Evolutionary conservation across 2,797 vertebrate genomes (phyloP).

Genomic region (Lates japonicus): DNA sequence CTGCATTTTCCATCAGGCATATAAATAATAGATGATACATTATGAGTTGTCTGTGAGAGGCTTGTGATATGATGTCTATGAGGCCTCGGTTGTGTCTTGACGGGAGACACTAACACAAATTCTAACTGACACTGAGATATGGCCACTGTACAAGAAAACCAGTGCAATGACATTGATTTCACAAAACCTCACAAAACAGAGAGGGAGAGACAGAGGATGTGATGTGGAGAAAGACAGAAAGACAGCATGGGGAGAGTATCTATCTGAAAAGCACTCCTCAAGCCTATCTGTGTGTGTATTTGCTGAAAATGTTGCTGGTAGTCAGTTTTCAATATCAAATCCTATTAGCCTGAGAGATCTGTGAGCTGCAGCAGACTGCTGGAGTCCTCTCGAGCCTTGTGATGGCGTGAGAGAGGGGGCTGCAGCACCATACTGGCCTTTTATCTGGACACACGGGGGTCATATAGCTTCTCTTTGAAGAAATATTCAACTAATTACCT

Average conservation of each 20-base stretch:
- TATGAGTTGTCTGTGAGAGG: conserved; percentile 80
- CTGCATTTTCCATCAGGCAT: conserved; percentile 80
- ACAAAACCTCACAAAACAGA: conserved; percentile 39
- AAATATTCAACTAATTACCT: conserved; percentile 91
- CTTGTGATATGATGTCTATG: conserved; percentile 72
- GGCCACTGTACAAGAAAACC: conserved; percentile 31
- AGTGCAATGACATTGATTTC: conserved; percentile 46
- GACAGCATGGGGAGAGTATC: conserved; percentile 21
- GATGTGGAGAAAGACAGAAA: conserved; percentile 21
- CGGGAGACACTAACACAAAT: conserved; percentile 55
- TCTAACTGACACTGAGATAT: conserved; percentile 43
- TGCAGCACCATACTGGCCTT: conserved; percentile 83
- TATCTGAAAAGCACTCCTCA: conserved; percentile 62
- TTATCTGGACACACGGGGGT: conserved; percentile 86
- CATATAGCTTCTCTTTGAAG: conserved; percentile 89
- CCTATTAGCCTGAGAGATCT: conserved; percentile 87
- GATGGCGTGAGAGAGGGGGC: conserved; percentile 74
- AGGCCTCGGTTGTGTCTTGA: conserved; percentile 53
- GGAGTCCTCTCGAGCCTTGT: conserved; percentile 84
- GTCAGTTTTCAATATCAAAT: conserved; percentile 89
- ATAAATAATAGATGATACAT: conserved; percentile 87
- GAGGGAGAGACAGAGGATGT: conserved; percentile 23
- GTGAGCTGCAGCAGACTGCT: conserved; percentile 77
- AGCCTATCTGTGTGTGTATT: conserved; percentile 64
- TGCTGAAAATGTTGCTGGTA: conserved; percentile 77